Conservation (phyloP, 2,888 invertebrate genomes). For the Chloromyia formosa region DNA sequence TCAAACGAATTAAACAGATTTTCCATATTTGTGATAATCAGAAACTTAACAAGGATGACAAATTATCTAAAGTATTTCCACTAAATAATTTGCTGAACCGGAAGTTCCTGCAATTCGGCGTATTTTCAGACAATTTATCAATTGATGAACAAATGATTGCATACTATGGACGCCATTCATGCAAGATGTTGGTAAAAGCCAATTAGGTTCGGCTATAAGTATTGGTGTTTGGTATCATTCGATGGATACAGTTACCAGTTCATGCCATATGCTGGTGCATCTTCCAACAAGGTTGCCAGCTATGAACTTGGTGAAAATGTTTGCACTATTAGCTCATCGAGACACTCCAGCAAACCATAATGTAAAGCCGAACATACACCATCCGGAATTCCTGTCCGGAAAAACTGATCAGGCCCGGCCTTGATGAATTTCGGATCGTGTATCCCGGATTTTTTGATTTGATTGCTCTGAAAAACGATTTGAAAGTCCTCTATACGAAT, state of each 20-base stretch:
- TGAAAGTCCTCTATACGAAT: too few species aligned
- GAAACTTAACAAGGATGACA: neutral
- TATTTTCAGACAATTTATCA: neutral
- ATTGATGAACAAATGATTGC: neutral
- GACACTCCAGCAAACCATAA: too few species aligned
- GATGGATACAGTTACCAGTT: neutral
- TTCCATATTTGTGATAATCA: neutral
- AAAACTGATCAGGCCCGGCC: too few species aligned
- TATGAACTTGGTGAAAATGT: too few species aligned
- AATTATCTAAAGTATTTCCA: constrained; percentile 14
- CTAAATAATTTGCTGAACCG: neutral
- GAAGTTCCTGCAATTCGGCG: constrained; percentile 19
- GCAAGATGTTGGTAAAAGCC: neutral
- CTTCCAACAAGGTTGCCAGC: too few species aligned
- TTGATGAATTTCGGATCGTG: too few species aligned
- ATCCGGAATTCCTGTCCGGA: too few species aligned
- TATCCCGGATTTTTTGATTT: too few species aligned
- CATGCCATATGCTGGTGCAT: constrained; percentile 9
- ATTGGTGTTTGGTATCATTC: neutral
- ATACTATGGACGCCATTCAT: neutral
- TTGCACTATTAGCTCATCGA: too few species aligned
- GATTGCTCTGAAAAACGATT: too few species aligned
- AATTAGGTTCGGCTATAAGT: neutral
- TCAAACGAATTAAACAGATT: neutral
- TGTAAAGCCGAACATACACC: too few species aligned